Conservation (phyloP, 2,888 invertebrate genomes). For the Scaptomyza caliginosa region DNA sequence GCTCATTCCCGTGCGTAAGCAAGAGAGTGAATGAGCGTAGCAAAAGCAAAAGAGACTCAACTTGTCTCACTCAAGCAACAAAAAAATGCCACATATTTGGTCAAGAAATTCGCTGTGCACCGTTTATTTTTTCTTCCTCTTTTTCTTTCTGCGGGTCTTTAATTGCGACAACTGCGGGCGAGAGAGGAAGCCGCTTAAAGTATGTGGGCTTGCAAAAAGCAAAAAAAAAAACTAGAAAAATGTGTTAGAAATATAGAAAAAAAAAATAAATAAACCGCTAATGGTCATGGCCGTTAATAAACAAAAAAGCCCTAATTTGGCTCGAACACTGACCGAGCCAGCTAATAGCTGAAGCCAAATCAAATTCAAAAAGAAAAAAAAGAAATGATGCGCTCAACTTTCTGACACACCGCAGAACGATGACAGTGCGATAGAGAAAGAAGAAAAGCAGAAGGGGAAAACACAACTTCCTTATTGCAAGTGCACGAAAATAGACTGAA, state of each 20-base stretch:
- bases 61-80: conserved; percentile 5
- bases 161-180: conserved; percentile 52
- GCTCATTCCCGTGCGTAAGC: conserved; percentile 42
- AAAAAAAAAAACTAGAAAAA: conserved; percentile 4
- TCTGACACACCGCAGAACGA: not conserved
- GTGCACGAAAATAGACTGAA: conserved; percentile 41
- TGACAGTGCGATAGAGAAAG: not conserved
- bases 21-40: conserved; percentile 44
- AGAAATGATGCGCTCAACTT: conserved; percentile 24
- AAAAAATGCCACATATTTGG: conserved; percentile 71
- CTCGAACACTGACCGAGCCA: conserved; percentile 37
- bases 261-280: conserved; percentile 66
- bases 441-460: not conserved
- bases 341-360: conserved; percentile 28
- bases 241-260: conserved; percentile 18
- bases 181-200: conserved; percentile 57
- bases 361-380: conserved; percentile 1
- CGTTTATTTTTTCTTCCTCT: conserved; percentile 30
- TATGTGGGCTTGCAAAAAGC: conserved; percentile 53
- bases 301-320: conserved; percentile 74
- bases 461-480: conserved; percentile 40
- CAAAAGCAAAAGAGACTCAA: conserved; percentile 15
- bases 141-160: conserved; percentile 53
- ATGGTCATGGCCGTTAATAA: conserved; percentile 73
- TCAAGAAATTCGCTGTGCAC: conserved; percentile 47